Base-by-base conservation (phyloP, 2,797 vertebrate species). In the Coendou prehensilis region DNA sequence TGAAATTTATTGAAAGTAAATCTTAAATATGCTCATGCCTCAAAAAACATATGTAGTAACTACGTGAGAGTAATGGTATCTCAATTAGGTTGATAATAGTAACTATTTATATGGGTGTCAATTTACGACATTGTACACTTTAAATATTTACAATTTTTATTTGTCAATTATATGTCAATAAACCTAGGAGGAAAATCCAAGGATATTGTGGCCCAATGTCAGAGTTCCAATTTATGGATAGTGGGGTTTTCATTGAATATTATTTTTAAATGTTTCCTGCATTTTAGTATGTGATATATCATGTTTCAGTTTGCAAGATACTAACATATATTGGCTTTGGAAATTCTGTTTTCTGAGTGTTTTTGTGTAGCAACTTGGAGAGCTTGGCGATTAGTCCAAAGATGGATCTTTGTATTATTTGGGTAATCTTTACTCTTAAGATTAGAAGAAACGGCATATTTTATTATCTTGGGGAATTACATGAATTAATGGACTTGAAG, bases 341-440 rank as follows among this genome's bases (percentile, higher is more conserved):
- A 8, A 86, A 87, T 54, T 69, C 59, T 75, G 2, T 61, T 96
- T 94, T 78, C 83, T 93, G 82, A 17, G 79, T 75, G 28, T 56
- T 82, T 82, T 20, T 54, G 50, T 61, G 76, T 83, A 59, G 9
- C 45, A 75, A 26, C 41, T 79, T 91, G 57, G 76, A 87, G 18
- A 83, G 4, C 45, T 88, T 81, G n/a, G 47, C 37, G 26, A 78
- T 61, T 82, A 85, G 26, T 87, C 8, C 76, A 56, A 97, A 89
- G 63, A 76, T 30, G 0, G 11, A 50, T 8, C 37, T 86, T 71
- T 93, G 17, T 91, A 37, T 93, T 89, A 47, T 76, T 81, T 84
- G n/a, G 11, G 23, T 89, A 17, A 50, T 92, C 26, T 90, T 91
- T 92, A 0, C 3, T 41, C 6, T 28, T 63, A 89, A 50, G 45